A percentile compares a stretch with the other conserved stretches of the same genome.
Conservation (phyloP, 2,113 vertebrate species). For the Misgurnus mizolepis region DNA sequence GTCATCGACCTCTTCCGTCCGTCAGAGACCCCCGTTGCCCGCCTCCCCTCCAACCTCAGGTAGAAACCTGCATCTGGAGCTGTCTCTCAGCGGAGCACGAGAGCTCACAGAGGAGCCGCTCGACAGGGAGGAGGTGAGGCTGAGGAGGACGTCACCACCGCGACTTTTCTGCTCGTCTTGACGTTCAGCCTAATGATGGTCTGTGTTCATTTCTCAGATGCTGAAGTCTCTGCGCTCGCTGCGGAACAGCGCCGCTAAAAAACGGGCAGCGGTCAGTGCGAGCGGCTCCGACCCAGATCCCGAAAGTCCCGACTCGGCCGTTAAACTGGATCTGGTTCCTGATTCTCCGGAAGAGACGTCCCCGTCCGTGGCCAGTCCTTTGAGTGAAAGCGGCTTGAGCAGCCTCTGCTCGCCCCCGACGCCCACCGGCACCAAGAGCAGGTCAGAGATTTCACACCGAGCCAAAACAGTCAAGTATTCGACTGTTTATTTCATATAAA, state of each 20-base stretch:
- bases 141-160: not conserved
- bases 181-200: not conserved
- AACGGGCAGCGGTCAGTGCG: constrained; percentile 83
- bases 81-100: constrained; percentile 67
- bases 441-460: constrained; percentile 55
- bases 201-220: constrained; percentile 75
- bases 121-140: constrained; percentile 87
- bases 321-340: constrained; percentile 71
- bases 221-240: constrained; percentile 84
- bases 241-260: constrained; percentile 89
- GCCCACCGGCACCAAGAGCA: constrained; percentile 66
- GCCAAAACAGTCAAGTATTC: too few relatives aligned
- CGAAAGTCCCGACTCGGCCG: constrained; percentile 82
- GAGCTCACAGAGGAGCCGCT: constrained; percentile 78
- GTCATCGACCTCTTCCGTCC: constrained; percentile 61
- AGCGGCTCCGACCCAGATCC: constrained; percentile 76
- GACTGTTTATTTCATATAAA: too few relatives aligned
- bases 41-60: constrained; percentile 62
- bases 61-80: constrained; percentile 65
- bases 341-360: constrained; percentile 75
- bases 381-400: constrained; percentile 80
- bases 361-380: constrained; percentile 75
- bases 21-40: constrained; percentile 66
- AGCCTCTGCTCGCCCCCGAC: constrained; percentile 78
- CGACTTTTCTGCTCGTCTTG: not conserved